Base-by-base conservation (phyloP, 2,797 vertebrate genomes). In the Anguilla obscura region DNA sequence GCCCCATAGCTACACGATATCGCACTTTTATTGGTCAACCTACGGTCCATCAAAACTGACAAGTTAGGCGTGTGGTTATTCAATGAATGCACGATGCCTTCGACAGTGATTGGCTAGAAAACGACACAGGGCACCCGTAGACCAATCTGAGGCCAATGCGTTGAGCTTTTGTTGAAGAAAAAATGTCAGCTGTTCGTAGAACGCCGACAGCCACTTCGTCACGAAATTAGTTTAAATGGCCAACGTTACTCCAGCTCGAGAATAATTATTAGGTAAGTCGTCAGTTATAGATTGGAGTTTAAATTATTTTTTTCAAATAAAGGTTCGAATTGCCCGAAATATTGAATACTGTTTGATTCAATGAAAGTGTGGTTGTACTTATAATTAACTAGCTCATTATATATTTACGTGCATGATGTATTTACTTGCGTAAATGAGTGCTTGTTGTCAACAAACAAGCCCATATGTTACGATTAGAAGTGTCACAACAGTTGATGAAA, bases 41-140 rank as follows among this genome's bases (percentile, higher is more conserved):
- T 0, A 9, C n/a, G 54, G 91, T 95, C 95, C 88, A 90, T 96
- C 91, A 93, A 83, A n/a, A 18, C 0, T 54, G 40, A 76, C 79
- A 82, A 82, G 79, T 48, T 82, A 45, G 79, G 79, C 36, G 87
- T 74, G 56, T 60, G 52, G 69, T 12, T 24, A 85, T 54, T 79
- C 85, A 50, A 45, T 88, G 50, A 85, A 27, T 36, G 33, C 33
- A 40, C 84, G 79, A 85, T 58, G 71, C 84, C 24, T 79, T 85
- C 18, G 33, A 76, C 36, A 48, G 12, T 80, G 69, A 88, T 88
- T 88, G 87, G 84, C 58, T 85, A 33, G 40, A n/a, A 56, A 36
- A 18, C 87, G 18, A 48, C 48, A 63, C 27, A 60, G 56, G 24
- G 54, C 56, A 50, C 21, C 50, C 12, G 50, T 85, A 6, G 33